A percentile compares a stretch with the other conserved stretches of the same genome.
phyloP scores from a whole-genome alignment of 2,797 vertebrate genomes.

The Galagoides demidoff region DNA sequence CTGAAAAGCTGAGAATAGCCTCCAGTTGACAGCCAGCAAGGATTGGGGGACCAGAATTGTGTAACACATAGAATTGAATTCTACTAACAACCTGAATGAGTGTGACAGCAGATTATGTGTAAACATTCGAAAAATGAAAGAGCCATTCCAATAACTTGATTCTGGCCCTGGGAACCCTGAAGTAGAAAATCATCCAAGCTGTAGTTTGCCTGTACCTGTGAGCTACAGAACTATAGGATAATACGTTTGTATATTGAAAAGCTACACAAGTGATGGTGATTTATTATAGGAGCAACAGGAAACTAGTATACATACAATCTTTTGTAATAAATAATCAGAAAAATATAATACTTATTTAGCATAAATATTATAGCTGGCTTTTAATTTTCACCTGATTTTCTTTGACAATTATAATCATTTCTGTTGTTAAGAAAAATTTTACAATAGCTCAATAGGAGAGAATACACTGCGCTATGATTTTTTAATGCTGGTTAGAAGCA shows the following conservation, averaged over 20 bases:
- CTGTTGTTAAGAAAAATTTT: neutral
- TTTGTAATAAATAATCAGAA: neutral
- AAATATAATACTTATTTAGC: neutral
- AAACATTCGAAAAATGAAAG: neutral
- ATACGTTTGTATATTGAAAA: neutral
- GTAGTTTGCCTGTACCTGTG: neutral
- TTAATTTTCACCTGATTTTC: slow-evolving; percentile 3
- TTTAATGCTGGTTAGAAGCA: slow-evolving; percentile 22
- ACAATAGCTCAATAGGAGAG: slow-evolving; percentile 7
- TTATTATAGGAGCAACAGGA: neutral
- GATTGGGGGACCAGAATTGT: neutral
- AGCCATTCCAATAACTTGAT: neutral
- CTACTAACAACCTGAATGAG: neutral
- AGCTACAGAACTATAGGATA: neutral
- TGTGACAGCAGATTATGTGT: neutral
- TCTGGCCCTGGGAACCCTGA: neutral
- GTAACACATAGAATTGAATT: neutral
- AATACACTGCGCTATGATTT: neutral
- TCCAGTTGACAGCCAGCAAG: neutral
- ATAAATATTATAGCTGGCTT: neutral
- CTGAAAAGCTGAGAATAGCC: neutral
- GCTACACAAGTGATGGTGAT: neutral
- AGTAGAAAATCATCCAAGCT: neutral
- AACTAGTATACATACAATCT: neutral
- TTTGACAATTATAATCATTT: neutral